These are phyloP conservation scores for Cydia splendana DNA, from an alignment of 1,140 invertebrate genomes.

Conservation along the genomic window DNA sequence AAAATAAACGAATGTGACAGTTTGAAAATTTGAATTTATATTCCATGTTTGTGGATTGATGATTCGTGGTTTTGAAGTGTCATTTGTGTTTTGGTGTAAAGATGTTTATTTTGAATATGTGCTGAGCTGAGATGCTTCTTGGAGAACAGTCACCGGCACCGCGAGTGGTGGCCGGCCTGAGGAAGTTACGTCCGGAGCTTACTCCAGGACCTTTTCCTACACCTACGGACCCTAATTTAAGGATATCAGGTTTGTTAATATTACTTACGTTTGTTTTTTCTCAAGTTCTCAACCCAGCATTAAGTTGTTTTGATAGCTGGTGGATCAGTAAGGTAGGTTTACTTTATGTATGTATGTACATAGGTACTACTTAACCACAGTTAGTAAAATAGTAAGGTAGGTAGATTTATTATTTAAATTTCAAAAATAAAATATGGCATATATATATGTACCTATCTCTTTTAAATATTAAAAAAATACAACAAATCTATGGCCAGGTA, in stretches of 20 bases:
- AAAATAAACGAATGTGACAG: constrained; percentile 63
- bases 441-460: no score
- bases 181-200: constrained; percentile 71
- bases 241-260: constrained; percentile 65
- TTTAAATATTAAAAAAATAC: no score
- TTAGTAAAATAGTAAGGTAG: no score
- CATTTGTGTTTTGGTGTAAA: constrained; percentile 58
- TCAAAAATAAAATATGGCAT: no score
- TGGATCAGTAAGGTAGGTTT: no score
- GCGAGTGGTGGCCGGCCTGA: constrained; percentile 74
- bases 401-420: no score
- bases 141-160: constrained; percentile 75
- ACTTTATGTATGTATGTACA: no score
- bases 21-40: constrained; percentile 38
- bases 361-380: no score
- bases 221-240: constrained; percentile 68
- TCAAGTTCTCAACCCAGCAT: no score
- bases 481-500: no score
- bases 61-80: constrained; percentile 45
- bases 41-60: constrained; percentile 24
- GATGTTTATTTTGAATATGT: constrained; percentile 36
- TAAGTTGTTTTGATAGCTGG: no score
- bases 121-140: constrained; percentile 74
- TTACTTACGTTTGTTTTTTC: background rate
- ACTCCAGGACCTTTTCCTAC: constrained; percentile 70